Conservation (phyloP, 2,888 invertebrate genomes). For the Sialis fuliginosa region DNA sequence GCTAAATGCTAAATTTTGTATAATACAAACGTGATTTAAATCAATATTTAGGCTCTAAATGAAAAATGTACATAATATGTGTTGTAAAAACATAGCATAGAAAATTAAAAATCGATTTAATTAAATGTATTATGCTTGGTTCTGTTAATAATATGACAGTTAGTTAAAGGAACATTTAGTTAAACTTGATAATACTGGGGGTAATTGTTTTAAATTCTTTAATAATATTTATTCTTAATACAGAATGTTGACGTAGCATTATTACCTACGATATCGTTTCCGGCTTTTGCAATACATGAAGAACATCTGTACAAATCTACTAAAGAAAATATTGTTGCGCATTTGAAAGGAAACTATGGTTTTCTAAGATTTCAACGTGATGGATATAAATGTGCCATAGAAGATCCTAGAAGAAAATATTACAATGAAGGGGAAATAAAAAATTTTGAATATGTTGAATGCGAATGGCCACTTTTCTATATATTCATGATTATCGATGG, state of each 20-base stretch:
- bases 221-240: constrained; percentile 10
- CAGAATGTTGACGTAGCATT: constrained; percentile 89
- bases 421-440: constrained; percentile 86
- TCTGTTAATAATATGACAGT: too few species aligned
- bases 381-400: constrained; percentile 78
- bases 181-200: too few species aligned
- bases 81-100: too few species aligned
- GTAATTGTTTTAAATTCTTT: too few species aligned
- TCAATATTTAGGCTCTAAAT: background rate
- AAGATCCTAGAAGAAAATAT: constrained; percentile 61
- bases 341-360: constrained; percentile 77
- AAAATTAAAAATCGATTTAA: too few species aligned
- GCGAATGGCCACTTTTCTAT: constrained; percentile 96
- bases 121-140: too few species aligned
- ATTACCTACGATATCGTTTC: constrained; percentile 87
- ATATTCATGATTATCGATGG: constrained; percentile 94
- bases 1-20: too few species aligned
- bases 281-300: constrained; percentile 96
- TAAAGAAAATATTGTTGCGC: constrained; percentile 63
- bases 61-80: too few species aligned
- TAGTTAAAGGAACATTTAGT: too few species aligned
- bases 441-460: constrained; percentile 89
- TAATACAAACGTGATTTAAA: too few species aligned
- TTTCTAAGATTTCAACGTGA: constrained; percentile 90
- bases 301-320: constrained; percentile 73